Evolutionary conservation across 1,140 invertebrate genomes (phyloP).

Genomic region (Pemphigus obesinymphae): DNA sequence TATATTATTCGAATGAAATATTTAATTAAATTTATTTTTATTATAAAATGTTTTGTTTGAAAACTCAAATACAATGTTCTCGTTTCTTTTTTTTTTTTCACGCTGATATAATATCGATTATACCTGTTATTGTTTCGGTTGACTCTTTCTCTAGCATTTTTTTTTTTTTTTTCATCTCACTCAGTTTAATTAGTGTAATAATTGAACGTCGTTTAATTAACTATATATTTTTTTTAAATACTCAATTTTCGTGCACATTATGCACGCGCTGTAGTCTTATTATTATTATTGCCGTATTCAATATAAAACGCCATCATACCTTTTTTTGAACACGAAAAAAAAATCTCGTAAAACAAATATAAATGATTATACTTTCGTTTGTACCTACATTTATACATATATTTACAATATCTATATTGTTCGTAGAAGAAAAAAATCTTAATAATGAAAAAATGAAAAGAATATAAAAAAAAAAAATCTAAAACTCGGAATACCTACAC

Average conservation of each 20-base stretch:
- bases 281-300: neutral
- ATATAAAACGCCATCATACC: neutral
- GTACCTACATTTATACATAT: too few species aligned
- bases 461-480: neutral
- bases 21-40: neutral
- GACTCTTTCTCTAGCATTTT: neutral
- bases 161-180: neutral
- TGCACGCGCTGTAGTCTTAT: neutral
- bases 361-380: constrained; percentile 7
- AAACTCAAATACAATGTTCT: neutral
- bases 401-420: too few species aligned
- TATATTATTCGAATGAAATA: neutral
- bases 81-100: neutral
- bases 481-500: neutral
- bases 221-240: neutral
- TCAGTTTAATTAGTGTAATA: neutral
- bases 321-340: neutral
- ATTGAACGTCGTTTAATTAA: neutral
- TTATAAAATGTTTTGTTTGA: too few species aligned
- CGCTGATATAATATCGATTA: neutral
- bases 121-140: too few species aligned
- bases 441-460: neutral
- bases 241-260: neutral
- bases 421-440: neutral
- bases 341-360: neutral